Percentiles rank a stretch among this genome's conserved stretches.
Conservation (phyloP, 64 coral and sea anemone genomes). For the Stylophora pistillata region DNA sequence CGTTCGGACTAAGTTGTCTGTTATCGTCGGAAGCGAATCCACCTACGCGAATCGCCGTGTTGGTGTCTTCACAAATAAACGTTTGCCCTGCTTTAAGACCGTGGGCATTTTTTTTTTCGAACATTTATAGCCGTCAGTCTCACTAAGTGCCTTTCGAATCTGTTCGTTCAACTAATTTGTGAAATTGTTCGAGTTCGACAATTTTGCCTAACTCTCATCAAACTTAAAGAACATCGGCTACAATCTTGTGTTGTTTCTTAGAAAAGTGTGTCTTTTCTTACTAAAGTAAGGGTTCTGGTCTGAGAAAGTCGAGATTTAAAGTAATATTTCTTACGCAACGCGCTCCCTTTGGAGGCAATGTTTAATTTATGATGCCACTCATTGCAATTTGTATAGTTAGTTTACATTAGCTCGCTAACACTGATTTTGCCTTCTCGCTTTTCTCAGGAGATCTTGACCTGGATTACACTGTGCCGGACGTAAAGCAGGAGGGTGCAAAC, state of each 20-base stretch:
- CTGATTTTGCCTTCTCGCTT: slow-evolving; percentile 50
- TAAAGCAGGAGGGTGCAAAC: slow-evolving; percentile 84
- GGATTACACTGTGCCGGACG: slow-evolving; percentile 85
- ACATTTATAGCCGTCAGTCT: background rate
- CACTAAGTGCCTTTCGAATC: slow-evolving; percentile 7
- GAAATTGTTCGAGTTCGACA: slow-evolving; percentile 2
- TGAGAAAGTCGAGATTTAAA: background rate
- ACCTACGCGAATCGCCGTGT: slow-evolving; percentile 32
- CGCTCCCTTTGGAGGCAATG: background rate
- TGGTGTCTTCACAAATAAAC: background rate
- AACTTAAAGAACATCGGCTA: background rate
- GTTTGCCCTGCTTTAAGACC: background rate
- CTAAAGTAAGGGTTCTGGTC: background rate
- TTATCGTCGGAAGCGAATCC: slow-evolving; percentile 70
- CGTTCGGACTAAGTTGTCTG: slow-evolving; percentile 53
- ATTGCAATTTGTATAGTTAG: background rate
- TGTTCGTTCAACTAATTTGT: background rate
- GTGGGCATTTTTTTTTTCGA: slow-evolving; percentile 14
- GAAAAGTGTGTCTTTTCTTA: background rate
- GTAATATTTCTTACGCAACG: background rate
- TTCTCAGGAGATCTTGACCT: slow-evolving; percentile 95
- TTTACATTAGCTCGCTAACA: slow-evolving; percentile 43
- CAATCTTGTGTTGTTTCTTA: background rate
- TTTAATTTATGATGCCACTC: background rate
- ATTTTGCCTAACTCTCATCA: background rate